Conservation (phyloP, 2,888 invertebrate genomes). For the Elysia crispata region DNA sequence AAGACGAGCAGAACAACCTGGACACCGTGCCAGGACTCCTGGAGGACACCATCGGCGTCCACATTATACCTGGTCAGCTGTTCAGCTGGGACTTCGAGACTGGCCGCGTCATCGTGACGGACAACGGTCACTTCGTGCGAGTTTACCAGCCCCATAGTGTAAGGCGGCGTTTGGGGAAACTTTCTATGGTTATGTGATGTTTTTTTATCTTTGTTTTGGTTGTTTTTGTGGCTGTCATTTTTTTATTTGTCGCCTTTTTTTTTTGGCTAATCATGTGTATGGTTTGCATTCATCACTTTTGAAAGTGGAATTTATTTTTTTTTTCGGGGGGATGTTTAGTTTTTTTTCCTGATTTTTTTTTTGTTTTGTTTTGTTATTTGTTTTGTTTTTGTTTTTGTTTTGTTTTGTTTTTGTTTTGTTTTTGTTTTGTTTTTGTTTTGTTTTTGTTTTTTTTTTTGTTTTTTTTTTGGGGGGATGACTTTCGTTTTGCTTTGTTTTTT, state of each 20-base stretch:
- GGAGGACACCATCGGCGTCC: constrained; percentile 62
- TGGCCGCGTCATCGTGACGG: constrained; percentile 56
- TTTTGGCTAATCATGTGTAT: too few relatives aligned
- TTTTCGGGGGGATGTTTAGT: too few relatives aligned
- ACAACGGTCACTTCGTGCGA: constrained; percentile 56
- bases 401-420: background rate
- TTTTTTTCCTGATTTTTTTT: too few relatives aligned
- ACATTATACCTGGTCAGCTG: constrained; percentile 61
- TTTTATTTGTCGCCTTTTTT: too few relatives aligned
- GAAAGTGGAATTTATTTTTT: too few relatives aligned
- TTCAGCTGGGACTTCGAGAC: constrained; percentile 61
- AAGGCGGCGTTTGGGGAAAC: too few relatives aligned
- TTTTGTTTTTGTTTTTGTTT: background rate
- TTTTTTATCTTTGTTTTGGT: background rate
- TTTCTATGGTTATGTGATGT: background rate
- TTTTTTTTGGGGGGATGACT: too few relatives aligned
- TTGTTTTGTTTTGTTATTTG: too few relatives aligned
- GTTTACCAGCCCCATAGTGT: constrained; percentile 50
- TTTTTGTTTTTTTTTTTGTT: too few relatives aligned
- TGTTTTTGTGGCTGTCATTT: too few relatives aligned
- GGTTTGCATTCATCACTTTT: too few relatives aligned
- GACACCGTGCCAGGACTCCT: constrained; percentile 56
- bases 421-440: background rate
- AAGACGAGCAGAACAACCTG: constrained; percentile 54
- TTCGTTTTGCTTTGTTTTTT: too few relatives aligned